Evolutionary conservation across 2,113 vertebrate species (phyloP).

Genomic region (Odobenus rosmarus): DNA sequence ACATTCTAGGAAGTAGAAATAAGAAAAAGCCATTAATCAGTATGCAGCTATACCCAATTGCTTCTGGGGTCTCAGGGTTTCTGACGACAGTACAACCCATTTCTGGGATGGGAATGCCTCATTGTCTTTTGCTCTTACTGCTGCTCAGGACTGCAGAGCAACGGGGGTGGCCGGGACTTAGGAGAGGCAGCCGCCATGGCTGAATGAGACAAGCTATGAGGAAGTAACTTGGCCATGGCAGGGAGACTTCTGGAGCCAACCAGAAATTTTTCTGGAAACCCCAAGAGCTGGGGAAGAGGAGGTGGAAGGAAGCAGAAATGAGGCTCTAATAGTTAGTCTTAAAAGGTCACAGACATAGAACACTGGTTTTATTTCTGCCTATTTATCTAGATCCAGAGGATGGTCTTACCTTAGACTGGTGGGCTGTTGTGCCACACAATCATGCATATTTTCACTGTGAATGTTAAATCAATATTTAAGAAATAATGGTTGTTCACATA

Average conservation of each 20-base stretch:
- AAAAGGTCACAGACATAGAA: neutral
- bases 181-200: neutral
- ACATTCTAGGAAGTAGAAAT: neutral
- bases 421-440: neutral
- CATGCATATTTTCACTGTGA: neutral
- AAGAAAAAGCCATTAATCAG: neutral
- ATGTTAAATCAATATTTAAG: slow-evolving; percentile 6
- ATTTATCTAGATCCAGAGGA: neutral
- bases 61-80: neutral
- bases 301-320: neutral
- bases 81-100: neutral
- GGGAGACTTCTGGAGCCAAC: neutral
- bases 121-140: neutral
- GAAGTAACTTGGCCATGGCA: neutral
- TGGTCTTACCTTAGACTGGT: neutral
- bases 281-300: neutral
- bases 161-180: neutral
- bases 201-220: neutral
- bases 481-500: neutral
- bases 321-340: neutral
- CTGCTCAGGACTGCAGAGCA: neutral
- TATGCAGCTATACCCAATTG: neutral
- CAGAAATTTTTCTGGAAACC: slow-evolving; percentile 35
- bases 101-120: neutral
- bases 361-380: neutral